phyloP scores from a whole-genome alignment of 2,888 invertebrate species.

The Opisthograptis luteolata region DNA sequence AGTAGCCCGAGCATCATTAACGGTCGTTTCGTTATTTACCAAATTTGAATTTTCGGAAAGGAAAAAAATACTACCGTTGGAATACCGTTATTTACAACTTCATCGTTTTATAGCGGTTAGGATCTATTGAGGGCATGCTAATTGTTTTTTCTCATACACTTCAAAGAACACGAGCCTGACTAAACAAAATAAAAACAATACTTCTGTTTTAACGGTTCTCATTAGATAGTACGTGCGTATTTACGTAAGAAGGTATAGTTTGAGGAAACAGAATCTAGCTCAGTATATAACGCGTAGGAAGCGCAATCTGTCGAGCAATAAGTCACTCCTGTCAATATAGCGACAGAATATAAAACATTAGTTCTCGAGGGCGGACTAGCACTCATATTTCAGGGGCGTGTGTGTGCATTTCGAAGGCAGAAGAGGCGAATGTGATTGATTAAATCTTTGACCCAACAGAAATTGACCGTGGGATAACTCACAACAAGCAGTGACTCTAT shows the following conservation, averaged over 20 bases:
- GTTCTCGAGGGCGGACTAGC: constrained; percentile 56
- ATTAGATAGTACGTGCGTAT: no score
- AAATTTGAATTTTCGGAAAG: constrained; percentile 34
- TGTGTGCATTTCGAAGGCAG: constrained; percentile 63
- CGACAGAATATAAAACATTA: constrained; percentile 75
- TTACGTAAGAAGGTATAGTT: no score
- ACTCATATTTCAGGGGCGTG: constrained; percentile 68
- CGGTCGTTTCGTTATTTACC: constrained; percentile 35
- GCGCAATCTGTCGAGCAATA: constrained; percentile 67
- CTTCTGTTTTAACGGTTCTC: no score
- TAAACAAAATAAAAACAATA: no score
- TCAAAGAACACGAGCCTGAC: no score
- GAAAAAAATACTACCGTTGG: no score
- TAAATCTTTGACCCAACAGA: constrained; percentile 64
- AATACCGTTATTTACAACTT: constrained; percentile 34
- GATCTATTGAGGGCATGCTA: background rate
- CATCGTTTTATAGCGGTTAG: constrained; percentile 19
- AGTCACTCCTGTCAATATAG: constrained; percentile 74
- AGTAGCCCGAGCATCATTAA: constrained; percentile 33
- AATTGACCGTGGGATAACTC: constrained; percentile 32
- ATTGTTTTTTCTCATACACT: background rate
- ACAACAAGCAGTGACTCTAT: background rate
- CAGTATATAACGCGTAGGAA: constrained; percentile 18
- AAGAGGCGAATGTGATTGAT: constrained; percentile 66
- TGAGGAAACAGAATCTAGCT: no score